phyloP scores from a whole-genome alignment of 2,888 invertebrate species.

The Dicyrtoma fusca region DNA sequence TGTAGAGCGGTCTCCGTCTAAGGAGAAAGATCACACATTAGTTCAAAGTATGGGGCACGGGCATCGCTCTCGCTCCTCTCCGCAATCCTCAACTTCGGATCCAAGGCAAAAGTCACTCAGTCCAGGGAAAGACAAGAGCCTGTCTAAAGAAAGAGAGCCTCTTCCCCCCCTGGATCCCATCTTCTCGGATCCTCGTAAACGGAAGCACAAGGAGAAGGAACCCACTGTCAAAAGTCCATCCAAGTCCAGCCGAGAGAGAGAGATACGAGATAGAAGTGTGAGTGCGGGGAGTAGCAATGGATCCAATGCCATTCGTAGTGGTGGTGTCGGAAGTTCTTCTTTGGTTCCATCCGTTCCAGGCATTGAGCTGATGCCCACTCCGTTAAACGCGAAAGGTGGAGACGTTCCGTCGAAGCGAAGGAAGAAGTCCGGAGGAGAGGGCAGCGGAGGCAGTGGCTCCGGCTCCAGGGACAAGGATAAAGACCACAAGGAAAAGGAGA shows the following conservation, averaged over 20 bases:
- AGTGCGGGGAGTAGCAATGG: slow-evolving; percentile 4
- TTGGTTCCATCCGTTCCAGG: too few species aligned
- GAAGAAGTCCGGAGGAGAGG: slow-evolving; percentile 10
- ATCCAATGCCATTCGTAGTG: background rate
- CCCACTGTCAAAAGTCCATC: background rate
- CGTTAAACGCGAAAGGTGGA: background rate
- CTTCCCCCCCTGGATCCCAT: background rate
- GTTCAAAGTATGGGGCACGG: background rate
- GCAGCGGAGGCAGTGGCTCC: background rate
- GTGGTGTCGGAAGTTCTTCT: too few species aligned
- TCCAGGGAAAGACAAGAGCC: background rate
- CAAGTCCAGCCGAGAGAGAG: background rate
- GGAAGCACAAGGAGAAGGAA: background rate
- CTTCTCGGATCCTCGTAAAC: slow-evolving; percentile 9
- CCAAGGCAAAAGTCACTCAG: slow-evolving; percentile 6
- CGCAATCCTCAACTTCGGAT: background rate
- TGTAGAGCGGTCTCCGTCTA: background rate
- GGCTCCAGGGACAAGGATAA: slow-evolving; percentile 18
- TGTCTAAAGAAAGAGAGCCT: background rate
- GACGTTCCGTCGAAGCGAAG: slow-evolving; percentile 23
- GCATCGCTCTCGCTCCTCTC: slow-evolving; percentile 13
- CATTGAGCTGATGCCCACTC: background rate
- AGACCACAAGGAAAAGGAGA: slow-evolving; percentile 30
- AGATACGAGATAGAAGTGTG: background rate
- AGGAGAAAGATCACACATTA: slow-evolving; percentile 2